Evolutionary conservation across 2,888 invertebrate species (phyloP).

Genomic region (Drosophila flavopinicola): DNA sequence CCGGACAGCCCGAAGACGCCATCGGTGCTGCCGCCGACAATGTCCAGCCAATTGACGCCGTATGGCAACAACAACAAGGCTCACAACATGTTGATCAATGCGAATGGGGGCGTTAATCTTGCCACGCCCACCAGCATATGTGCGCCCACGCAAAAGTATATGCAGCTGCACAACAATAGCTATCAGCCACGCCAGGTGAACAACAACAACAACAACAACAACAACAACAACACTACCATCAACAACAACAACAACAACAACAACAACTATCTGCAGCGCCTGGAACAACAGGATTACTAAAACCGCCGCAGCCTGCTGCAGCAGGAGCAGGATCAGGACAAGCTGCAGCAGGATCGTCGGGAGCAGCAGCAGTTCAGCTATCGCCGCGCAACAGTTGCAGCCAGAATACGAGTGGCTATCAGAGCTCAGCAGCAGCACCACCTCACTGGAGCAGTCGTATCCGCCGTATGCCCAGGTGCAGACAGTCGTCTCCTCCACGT

Average conservation of each 20-base stretch:
- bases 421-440: constrained; percentile 84
- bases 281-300: constrained; percentile 7
- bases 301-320: too few species aligned
- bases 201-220: constrained; percentile 13
- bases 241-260: constrained; percentile 17
- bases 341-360: neutral
- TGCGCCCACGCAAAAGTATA: constrained; percentile 80
- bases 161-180: constrained; percentile 78
- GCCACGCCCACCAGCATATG: constrained; percentile 79
- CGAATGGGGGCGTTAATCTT: constrained; percentile 53
- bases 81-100: constrained; percentile 68
- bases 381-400: constrained; percentile 82
- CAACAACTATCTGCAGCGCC: constrained; percentile 76
- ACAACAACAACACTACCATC: constrained; percentile 8
- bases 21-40: constrained; percentile 70
- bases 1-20: constrained; percentile 83
- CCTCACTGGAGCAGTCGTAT: constrained; percentile 83
- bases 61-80: constrained; percentile 66
- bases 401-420: constrained; percentile 84
- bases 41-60: constrained; percentile 81
- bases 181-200: constrained; percentile 66
- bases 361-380: constrained; percentile 46
- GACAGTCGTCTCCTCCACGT: constrained; percentile 56
- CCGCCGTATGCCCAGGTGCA: constrained; percentile 77
- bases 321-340: neutral